Base-by-base conservation (phyloP, 1,140 invertebrate genomes). In the Delia radicum region DNA sequence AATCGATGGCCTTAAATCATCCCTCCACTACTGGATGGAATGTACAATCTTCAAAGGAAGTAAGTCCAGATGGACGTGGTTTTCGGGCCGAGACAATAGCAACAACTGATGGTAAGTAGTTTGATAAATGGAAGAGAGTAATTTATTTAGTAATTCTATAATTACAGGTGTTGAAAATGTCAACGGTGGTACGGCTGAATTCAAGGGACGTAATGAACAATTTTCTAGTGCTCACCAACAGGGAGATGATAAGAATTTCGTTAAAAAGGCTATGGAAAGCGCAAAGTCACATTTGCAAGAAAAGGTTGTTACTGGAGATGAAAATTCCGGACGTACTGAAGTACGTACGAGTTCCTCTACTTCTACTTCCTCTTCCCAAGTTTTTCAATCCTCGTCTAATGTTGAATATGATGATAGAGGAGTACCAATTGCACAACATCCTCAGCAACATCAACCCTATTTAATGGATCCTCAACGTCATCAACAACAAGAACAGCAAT, bases 201-300 rank as follows among this genome's bases (percentile, higher is more conserved):
- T 90, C 78, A 87, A 88, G 18, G 91, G 90, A 13, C 86, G 89
- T 77, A 90, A 91, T 77, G 87, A 90, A 78, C 88, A 91, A 78
- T 87, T 86, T 37, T 86, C 88, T 73, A 88, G 88, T 3, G 87
- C 88, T 61, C 90, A 88, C 27, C 88, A 89, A 77, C 89, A 91
- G 82, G 89, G 90, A 42, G 90, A 91, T 73, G 90, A 90, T 73
- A 89, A 89, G 80, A 90, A 89, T 79, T 91, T 88, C 77, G 85
- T 89, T n/a, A 89, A 89, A 80, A 87, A 89, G 29, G 87, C 89
- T 28, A 89, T 90, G 71, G 87, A 87, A 62, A 85, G 87, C 75
- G 89, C 89, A 4, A 89, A 88, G 77, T 90, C 89, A 12, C 87
- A 90, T 24, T 87, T 91, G 6, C 87, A 88, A 75, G 90, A 92